Evolutionary conservation across 2,797 vertebrate species (phyloP), one percentile per base, ranked within the genome.

Genomic region (Hippocampus kuda): DNA sequence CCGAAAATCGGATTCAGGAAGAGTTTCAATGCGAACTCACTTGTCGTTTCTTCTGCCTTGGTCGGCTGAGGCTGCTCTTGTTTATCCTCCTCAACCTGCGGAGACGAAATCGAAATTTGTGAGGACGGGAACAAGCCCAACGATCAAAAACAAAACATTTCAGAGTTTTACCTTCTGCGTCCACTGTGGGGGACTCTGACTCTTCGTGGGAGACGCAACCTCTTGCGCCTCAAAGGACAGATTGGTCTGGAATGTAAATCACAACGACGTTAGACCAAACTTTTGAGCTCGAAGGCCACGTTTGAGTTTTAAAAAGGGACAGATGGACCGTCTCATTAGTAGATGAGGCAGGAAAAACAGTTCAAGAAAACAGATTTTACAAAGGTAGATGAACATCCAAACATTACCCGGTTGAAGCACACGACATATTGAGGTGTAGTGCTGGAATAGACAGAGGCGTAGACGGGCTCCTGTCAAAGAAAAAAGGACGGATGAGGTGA

Each of bases 341-440:
- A 54, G 2, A 10, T 54, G 53, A 24, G 53, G 53, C 15, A 3
- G 15, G 15, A 46, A 46, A 38, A 38, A 38, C 34, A 8, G 34
- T 38, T 38, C 7, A 34, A 34, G 2, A 44, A 11, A 44, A 44
- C 11, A 15, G 13, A 46, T 3, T 9, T 44, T 44, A 2, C 9
- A 44, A 44, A 44, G 12, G 42, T 46, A 13, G 3, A 46, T 13
- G 8, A 13, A 13, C 44, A 13, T 46, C 3, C 24, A 27, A 15
- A 71, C 20, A 66, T 91, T 89, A 92, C 92, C 92, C 92, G 88
- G 70, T 92, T 91, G 85, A 89, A 92, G 89, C 82, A 90, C 88
- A 92, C 87, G 84, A 90, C 79, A 87, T 91, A 92, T 67, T 90
- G 91, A 77, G 84, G 78, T 15, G 85, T 77, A 68, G 64, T 75